phyloP scores from a whole-genome alignment of 2,888 invertebrate species.

The Polyommatus icarus region DNA sequence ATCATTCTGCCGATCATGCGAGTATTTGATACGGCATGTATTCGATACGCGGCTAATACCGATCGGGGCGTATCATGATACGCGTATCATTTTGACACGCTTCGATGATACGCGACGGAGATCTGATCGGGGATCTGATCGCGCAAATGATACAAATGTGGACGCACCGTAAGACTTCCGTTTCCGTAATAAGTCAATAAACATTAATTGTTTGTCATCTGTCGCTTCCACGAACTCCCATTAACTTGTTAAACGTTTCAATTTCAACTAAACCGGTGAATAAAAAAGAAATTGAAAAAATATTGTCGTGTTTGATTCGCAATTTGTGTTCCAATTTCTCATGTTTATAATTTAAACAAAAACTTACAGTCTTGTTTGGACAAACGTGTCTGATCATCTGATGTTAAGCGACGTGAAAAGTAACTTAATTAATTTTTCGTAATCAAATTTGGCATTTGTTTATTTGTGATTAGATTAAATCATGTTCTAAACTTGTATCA shows the following conservation, averaged over 20 bases:
- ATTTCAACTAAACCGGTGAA: neutral
- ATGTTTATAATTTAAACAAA: neutral
- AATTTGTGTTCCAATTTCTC: neutral
- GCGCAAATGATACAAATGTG: no score
- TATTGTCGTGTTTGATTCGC: neutral
- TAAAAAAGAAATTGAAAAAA: neutral
- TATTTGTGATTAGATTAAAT: neutral
- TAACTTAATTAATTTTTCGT: neutral
- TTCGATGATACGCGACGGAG: no score
- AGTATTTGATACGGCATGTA: no score
- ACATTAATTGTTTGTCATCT: neutral
- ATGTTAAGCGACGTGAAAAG: neutral
- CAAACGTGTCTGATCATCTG: neutral
- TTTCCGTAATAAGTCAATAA: conserved; percentile 4
- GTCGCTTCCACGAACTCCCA: neutral
- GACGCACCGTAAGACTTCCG: no score
- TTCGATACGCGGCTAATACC: no score
- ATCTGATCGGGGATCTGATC: no score
- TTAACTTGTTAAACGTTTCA: neutral
- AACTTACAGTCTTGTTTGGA: neutral
- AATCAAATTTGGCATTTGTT: neutral
- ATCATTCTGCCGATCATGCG: no score
- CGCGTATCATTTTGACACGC: no score
- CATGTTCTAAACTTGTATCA: neutral
- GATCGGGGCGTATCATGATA: no score